These are phyloP conservation scores for Caenorhabditis drosophilae DNA, from an alignment of 2,888 invertebrate species.

Conservation along the genomic window DNA sequence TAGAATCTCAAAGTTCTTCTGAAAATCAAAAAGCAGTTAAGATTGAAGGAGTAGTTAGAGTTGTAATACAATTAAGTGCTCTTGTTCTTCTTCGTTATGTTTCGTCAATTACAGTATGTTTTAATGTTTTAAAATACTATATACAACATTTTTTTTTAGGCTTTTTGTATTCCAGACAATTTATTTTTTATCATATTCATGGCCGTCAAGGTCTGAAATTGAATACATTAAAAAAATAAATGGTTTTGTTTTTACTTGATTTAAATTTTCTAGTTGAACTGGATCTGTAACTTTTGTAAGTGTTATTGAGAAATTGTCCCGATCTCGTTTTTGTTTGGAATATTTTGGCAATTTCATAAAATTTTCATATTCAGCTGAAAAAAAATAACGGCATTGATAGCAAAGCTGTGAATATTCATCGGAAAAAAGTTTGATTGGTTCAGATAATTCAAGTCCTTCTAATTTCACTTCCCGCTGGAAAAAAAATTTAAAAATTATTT, in stretches of 20 bases:
- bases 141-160: conserved; percentile 11
- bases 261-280: conserved; percentile 12
- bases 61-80: conserved; percentile 14
- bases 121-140: background rate
- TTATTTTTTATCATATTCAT: conserved; percentile 52
- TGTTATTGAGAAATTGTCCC: conserved; percentile 13
- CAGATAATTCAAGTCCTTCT: conserved; percentile 27
- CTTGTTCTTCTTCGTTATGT: conserved; percentile 20
- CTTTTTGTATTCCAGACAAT: conserved; percentile 43
- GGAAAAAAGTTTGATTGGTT: conserved; percentile 28
- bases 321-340: conserved; percentile 22
- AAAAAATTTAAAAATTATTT: background rate
- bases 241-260: too few species aligned
- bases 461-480: conserved; percentile 14
- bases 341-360: conserved; percentile 27
- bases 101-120: conserved; percentile 12
- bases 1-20: conserved; percentile 9
- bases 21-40: conserved; percentile 22
- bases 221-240: too few species aligned
- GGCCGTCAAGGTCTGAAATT: conserved; percentile 37
- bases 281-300: conserved; percentile 3
- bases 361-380: conserved; percentile 32
- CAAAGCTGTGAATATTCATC: conserved; percentile 22
- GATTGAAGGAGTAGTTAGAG: conserved; percentile 22
- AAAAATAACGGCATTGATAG: conserved; percentile 26